Conservation (phyloP, 2,113 vertebrate genomes). For the Miniopterus natalensis region DNA sequence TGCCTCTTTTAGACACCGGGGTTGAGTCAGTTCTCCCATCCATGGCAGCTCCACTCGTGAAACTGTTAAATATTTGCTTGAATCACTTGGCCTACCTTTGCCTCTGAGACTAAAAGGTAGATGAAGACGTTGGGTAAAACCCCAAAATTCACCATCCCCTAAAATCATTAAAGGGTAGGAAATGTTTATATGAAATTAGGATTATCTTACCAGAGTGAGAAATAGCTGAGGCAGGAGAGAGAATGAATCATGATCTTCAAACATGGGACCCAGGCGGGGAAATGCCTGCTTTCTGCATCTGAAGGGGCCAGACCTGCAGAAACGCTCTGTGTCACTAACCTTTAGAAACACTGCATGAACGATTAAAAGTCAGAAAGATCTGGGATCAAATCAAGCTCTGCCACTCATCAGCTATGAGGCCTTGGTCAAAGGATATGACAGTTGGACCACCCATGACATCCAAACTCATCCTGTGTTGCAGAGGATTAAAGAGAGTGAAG, state of each 20-base stretch:
- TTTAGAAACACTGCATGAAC: fast-evolving
- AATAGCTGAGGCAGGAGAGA: neutral
- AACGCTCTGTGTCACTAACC: fast-evolving
- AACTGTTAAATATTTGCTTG: no score
- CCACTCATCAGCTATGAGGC: fast-evolving
- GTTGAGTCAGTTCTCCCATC: neutral
- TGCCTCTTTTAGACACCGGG: fast-evolving
- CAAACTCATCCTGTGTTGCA: fast-evolving
- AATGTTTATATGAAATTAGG: neutral
- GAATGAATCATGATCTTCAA: neutral
- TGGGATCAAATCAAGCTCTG: neutral
- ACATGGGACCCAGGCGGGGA: fast-evolving
- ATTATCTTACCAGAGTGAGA: neutral
- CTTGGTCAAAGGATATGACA: neutral
- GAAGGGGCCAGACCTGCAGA: neutral
- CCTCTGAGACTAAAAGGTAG: neutral
- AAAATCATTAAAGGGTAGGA: neutral
- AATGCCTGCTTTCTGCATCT: neutral
- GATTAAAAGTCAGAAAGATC: neutral
- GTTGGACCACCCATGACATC: fast-evolving
- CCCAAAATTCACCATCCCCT: neutral
- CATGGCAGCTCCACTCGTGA: fast-evolving
- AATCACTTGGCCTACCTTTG: neutral
- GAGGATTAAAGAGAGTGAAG: neutral
- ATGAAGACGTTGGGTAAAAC: neutral